Evolutionary conservation across 2,113 vertebrate species (phyloP).

Genomic region (Junco hyemalis): DNA sequence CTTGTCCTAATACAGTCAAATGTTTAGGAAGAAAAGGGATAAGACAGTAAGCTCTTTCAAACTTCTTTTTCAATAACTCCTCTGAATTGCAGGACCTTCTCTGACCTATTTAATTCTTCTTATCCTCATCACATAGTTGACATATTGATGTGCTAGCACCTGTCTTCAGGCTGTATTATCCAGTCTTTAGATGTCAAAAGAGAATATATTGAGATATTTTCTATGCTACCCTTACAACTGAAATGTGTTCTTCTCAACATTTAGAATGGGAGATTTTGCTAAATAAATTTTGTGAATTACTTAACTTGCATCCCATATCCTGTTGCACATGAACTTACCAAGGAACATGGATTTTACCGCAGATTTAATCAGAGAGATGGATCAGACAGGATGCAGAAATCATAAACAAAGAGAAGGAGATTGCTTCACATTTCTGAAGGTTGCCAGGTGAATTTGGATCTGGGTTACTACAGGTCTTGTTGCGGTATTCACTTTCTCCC

Average conservation of each 20-base stretch:
- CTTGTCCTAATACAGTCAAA: neutral
- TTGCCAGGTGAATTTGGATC: neutral
- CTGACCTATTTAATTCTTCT: neutral
- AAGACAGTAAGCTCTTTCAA: neutral
- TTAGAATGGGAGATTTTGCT: neutral
- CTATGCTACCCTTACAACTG: neutral
- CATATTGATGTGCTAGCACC: neutral
- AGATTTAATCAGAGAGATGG: neutral
- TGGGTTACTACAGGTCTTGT: neutral
- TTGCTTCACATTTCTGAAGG: neutral
- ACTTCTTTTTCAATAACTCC: neutral
- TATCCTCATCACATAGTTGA: neutral
- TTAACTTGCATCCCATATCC: fast-evolving
- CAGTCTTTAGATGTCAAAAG: neutral
- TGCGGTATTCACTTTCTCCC: neutral
- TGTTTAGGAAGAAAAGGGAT: neutral
- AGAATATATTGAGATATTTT: neutral
- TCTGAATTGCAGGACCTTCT: neutral
- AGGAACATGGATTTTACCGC: neutral
- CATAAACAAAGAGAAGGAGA: neutral
- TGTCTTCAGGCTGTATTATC: neutral
- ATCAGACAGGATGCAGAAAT: neutral
- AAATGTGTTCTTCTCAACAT: neutral
- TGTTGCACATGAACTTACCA: neutral
- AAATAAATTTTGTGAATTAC: neutral